Base-by-base conservation (phyloP, 2,113 vertebrate species). In the Sinocyclocheilus anophthalmus region DNA sequence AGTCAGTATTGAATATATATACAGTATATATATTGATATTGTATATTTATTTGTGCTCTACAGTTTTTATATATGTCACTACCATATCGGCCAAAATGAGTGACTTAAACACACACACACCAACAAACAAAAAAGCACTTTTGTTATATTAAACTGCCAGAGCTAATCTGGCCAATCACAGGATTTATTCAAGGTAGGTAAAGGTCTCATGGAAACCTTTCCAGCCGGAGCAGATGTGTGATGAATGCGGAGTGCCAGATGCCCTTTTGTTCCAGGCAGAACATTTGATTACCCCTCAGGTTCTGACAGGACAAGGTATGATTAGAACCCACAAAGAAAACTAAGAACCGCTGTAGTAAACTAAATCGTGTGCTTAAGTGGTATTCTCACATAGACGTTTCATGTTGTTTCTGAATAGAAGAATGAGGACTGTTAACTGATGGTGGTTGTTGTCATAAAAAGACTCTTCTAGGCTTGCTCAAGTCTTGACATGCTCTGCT, bases 181-280 rank as follows among this genome's bases (percentile, higher is more conserved):
- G n/a, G 50, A 80, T 80, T 57, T 72, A 84, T 87, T 76, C 76
- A 61, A 70, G 63, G 18, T 5, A 69, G 76, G 83, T 76, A 70
- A 20, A 42, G 33, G 22, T 59, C 70, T 84, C 59, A 84, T 70
- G 65, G 87, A 91, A 93, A 90, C 45, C 70, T 90, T 67, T 67
- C 85, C 72, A 86, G 59, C 88, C 65, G 87, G 78, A 84, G 48
- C 84, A 90, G 85, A 87, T 86, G 88, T 87, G 73, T 76, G 53
- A 61, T 89, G 85, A 88, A 85, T 83, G 83, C 83, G 8, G 59
- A 55, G 22, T 24, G 79, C 65, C 85, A 92, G 85, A 89, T 90
- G 88, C 22, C 57, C 85, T 88, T 87, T 91, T 87, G 78, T 91
- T 87, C 65, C 81, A 83, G 76, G 80, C 45, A 85, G 81, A 85